Evolutionary conservation across 2,888 invertebrate species (phyloP).

Genomic region (Euphydryas editha): DNA sequence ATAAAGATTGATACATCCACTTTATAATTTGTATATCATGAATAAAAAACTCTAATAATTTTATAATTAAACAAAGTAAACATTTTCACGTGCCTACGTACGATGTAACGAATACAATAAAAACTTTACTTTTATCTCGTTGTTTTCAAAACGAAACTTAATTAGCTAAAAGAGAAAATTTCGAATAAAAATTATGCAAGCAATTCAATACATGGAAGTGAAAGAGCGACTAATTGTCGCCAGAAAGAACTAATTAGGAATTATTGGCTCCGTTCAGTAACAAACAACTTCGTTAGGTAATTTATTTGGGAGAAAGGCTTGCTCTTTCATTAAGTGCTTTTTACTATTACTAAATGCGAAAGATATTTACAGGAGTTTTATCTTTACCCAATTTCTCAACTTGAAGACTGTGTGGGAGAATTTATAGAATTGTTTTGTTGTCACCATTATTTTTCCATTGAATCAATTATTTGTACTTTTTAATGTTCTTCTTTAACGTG

Average conservation of each 20-base stretch:
- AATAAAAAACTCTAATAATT: not conserved
- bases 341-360: conserved; percentile 1
- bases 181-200: conserved; percentile 27
- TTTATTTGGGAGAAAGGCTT: conserved; percentile 45
- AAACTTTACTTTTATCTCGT: not conserved
- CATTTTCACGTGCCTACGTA: not conserved
- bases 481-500: too few species aligned
- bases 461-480: too few species aligned
- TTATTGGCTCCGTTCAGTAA: conserved; percentile 47
- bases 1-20: too few species aligned
- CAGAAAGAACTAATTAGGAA: conserved; percentile 49
- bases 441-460: too few species aligned
- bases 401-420: too few species aligned
- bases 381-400: too few species aligned
- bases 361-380: not conserved
- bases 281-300: conserved; percentile 49
- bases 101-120: not conserved
- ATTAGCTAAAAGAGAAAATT: conserved; percentile 31
- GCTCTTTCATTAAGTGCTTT: conserved; percentile 29
- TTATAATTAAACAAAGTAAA: not conserved
- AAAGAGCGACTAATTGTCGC: conserved; percentile 49
- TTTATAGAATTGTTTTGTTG: too few species aligned
- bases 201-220: conserved; percentile 38
- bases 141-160: conserved; percentile 13
- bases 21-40: too few species aligned